Evolutionary conservation across 2,797 vertebrate species (phyloP), one percentile per base, ranked within the genome.

Genomic region (Chaetophractus vellerosus): DNA sequence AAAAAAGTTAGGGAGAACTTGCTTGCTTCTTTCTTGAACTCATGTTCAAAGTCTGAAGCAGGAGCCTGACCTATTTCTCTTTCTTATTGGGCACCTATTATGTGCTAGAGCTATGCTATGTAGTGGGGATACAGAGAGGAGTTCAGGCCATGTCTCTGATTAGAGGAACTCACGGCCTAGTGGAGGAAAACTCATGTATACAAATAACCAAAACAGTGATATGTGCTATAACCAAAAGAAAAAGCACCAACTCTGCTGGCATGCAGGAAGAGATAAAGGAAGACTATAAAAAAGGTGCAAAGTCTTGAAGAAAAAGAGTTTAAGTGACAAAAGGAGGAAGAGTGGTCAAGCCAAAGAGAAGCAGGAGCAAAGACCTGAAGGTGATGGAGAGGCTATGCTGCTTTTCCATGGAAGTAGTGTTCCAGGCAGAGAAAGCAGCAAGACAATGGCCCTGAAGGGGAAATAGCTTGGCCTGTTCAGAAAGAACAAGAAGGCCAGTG

Each of bases 301-400:
- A 91, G 38, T 84, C 55, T 64, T 88, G 12, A 93, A 75, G 19
- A 38, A 95, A 91, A 95, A 68, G 1, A 59, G 50, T 83, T 87
- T 71, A 86, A 55, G 19, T 18, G 52, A 50, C 5, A 61, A 71
- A 88, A 90, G 66, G 36, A 93, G 23, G 64, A 88, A 68, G 50
- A 91, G 68, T 8, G 74, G 41, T 41, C 45, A 87, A 88, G 28
- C 36, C 21, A 48, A 59, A 94, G 26, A 88, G 78, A 92, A 72
- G 38, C 48, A 91, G 66, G 55, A 95, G 52, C 48, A 88, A 79
- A 95, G 45, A 85, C 26, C 69, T 63, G 4, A 84, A 87, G 55
- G 55, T 74, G 26, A 48, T 80, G 55, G 71, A 5, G 11, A 8
- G 31, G n/a, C 33, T 36, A 36, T 6, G n/a, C 5, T 87, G 11